These are phyloP conservation scores for Sesia apiformis DNA, from an alignment of 2,888 invertebrate species.

Conservation along the genomic window DNA sequence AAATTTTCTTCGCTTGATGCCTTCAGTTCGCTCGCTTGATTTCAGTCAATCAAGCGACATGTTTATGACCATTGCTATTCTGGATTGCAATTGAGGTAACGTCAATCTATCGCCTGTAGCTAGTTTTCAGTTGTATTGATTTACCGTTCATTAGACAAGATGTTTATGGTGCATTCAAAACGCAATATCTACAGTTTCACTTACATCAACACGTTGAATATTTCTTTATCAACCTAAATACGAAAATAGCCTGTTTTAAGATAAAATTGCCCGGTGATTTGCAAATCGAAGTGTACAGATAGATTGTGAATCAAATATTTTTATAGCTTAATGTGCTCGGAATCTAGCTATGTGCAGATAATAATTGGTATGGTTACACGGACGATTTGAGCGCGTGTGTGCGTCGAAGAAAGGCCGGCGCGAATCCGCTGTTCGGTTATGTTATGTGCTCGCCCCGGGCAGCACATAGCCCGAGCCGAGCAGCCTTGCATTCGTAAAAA, in stretches of 20 bases:
- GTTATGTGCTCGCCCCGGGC: slow-evolving; percentile 60
- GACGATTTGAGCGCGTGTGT: slow-evolving; percentile 32
- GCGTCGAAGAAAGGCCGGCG: slow-evolving; percentile 58
- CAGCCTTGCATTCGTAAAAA: slow-evolving; percentile 75
- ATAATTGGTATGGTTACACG: slow-evolving; percentile 40
- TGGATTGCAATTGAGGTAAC: slow-evolving; percentile 31
- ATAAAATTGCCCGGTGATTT: no score
- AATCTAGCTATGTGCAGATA: slow-evolving; percentile 11
- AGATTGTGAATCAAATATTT: neutral
- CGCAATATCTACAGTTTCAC: neutral
- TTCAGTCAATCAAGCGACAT: slow-evolving; percentile 17
- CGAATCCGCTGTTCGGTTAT: slow-evolving; percentile 58
- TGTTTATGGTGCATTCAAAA: slow-evolving; percentile 27
- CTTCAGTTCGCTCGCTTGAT: neutral
- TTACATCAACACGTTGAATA: neutral
- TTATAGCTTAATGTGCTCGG: neutral
- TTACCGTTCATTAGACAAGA: slow-evolving; percentile 29
- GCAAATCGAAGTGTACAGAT: neutral
- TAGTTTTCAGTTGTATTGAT: slow-evolving; percentile 21
- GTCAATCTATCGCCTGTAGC: slow-evolving; percentile 30
- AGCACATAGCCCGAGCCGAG: slow-evolving; percentile 56
- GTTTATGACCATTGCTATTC: slow-evolving; percentile 40
- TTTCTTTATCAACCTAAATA: slow-evolving; percentile 27
- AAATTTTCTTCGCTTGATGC: no score
- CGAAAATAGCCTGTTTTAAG: slow-evolving; percentile 29